phyloP scores from a whole-genome alignment of 2,888 invertebrate species.

The Himalopsyche kuldschensis region DNA sequence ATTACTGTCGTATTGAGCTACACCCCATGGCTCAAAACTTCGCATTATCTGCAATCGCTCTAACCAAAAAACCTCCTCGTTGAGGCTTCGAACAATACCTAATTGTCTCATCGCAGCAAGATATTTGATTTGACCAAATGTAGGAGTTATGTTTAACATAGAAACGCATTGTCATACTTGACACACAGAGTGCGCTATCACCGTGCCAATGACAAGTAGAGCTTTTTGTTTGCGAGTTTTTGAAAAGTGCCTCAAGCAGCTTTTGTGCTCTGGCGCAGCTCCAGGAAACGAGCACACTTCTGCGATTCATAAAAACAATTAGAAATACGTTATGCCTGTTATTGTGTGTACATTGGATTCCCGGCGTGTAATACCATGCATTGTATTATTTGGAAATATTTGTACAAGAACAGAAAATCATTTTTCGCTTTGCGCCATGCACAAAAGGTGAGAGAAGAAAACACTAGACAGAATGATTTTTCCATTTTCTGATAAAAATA shows the following conservation, averaged over 20 bases:
- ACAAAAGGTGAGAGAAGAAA: conserved; percentile 4
- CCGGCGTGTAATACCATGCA: conserved; percentile 37
- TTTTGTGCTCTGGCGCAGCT: conserved; percentile 22
- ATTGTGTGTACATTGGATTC: conserved; percentile 37
- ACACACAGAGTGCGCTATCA: conserved; percentile 16
- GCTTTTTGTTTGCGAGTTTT: conserved; percentile 7
- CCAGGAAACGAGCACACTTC: conserved; percentile 35
- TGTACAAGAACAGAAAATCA: conserved; percentile 32
- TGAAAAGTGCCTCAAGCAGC: not conserved
- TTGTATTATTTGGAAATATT: conserved; percentile 32
- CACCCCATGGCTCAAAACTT: conserved; percentile 26
- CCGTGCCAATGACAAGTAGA: conserved; percentile 10
- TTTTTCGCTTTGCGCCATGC: conserved; percentile 28
- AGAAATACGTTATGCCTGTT: conserved; percentile 37
- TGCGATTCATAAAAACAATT: conserved; percentile 24
- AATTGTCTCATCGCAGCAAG: conserved; percentile 39
- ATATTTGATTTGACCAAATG: conserved; percentile 37
- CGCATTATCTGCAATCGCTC: conserved; percentile 9
- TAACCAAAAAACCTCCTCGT: conserved; percentile 12
- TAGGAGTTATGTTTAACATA: conserved; percentile 39
- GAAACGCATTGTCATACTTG: conserved; percentile 26
- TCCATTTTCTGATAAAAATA: conserved; percentile 35
- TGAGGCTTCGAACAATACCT: conserved; percentile 20
- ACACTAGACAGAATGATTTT: conserved; percentile 32
- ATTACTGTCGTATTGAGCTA: not conserved